A percentile compares a stretch with the other conserved stretches of the same genome.
phyloP scores from a whole-genome alignment of 2,888 invertebrate genomes.

The Apoda limacodes region DNA sequence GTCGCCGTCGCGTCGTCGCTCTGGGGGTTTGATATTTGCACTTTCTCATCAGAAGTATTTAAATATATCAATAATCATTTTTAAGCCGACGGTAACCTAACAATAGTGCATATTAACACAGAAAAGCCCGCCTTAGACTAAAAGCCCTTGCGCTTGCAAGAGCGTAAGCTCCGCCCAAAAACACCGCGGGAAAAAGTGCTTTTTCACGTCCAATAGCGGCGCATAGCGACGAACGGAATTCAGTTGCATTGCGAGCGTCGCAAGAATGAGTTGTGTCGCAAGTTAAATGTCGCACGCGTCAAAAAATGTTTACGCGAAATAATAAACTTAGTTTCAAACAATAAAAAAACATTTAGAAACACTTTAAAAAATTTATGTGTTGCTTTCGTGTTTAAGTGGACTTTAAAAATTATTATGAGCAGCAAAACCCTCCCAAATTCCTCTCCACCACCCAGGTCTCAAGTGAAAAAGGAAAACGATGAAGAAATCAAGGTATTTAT shows the following conservation, averaged over 20 bases:
- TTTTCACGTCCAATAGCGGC: no score
- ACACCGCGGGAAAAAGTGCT: not conserved
- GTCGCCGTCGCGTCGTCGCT: no score
- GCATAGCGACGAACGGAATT: not conserved
- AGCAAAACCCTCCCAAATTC: constrained; percentile 54
- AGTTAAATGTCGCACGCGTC: no score
- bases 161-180: constrained; percentile 2
- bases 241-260: constrained; percentile 39
- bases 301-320: constrained; percentile 58
- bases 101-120: no score
- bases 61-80: no score
- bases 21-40: no score
- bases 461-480: constrained; percentile 78
- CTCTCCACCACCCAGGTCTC: constrained; percentile 45
- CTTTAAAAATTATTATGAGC: constrained; percentile 48
- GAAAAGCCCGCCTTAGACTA: constrained; percentile 5
- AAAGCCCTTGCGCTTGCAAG: no score
- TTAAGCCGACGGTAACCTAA: no score
- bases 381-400: constrained; percentile 22
- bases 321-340: constrained; percentile 32
- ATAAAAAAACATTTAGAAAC: constrained; percentile 23
- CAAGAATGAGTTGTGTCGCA: constrained; percentile 26
- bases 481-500: constrained; percentile 79
- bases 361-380: constrained; percentile 15
- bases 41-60: no score